Percentiles rank a stretch among this genome's conserved stretches.
Conservation (phyloP, 2,797 vertebrate species). For the Gymnopithys bicolor region DNA sequence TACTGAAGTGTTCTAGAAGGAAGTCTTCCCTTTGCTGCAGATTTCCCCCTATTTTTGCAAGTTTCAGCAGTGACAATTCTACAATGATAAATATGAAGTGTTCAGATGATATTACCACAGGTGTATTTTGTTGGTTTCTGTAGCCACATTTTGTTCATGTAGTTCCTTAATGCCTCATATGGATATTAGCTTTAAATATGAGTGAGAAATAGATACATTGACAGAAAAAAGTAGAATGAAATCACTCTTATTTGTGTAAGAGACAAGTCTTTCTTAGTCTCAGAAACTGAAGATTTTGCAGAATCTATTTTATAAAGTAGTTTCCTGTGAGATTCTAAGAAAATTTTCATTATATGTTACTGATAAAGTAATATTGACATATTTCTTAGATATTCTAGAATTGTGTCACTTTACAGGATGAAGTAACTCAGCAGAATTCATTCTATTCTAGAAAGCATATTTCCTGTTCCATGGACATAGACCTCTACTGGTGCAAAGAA, state of each 20-base stretch:
- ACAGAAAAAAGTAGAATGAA: background rate
- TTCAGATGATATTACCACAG: background rate
- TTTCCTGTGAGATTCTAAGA: background rate
- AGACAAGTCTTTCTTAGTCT: background rate
- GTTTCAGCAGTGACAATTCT: background rate
- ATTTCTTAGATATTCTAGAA: background rate
- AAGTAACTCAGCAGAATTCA: background rate
- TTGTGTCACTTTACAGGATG: background rate
- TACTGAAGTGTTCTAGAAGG: background rate
- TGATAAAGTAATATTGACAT: background rate
- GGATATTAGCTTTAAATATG: background rate
- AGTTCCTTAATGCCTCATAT: background rate
- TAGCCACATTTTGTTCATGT: background rate
- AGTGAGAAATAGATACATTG: background rate
- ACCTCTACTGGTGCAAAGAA: background rate
- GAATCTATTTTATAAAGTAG: background rate
- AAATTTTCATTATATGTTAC: background rate
- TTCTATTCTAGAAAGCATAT: background rate
- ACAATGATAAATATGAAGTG: background rate
- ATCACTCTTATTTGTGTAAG: background rate
- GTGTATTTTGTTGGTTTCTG: background rate
- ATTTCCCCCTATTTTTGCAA: background rate
- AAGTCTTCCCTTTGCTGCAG: background rate
- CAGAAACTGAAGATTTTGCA: background rate
- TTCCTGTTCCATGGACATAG: background rate